These are phyloP conservation scores for Heliconius sara DNA, from an alignment of 2,888 invertebrate species.

Conservation along the genomic window DNA sequence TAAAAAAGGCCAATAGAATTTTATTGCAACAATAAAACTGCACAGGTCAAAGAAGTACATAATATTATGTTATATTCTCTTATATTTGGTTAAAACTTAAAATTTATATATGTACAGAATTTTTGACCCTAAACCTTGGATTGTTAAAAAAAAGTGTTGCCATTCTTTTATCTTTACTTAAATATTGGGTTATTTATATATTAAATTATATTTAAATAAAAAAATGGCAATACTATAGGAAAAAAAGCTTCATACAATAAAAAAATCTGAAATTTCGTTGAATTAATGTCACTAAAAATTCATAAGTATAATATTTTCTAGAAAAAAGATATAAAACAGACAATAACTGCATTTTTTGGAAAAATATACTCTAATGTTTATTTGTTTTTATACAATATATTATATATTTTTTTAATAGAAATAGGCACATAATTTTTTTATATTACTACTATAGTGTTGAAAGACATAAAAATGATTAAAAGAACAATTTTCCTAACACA, in stretches of 20 bases:
- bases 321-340: neutral
- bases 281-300: neutral
- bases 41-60: neutral
- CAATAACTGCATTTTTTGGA: slow-evolving; percentile 1
- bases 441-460: neutral
- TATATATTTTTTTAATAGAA: neutral
- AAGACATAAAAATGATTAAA: neutral
- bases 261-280: slow-evolving; percentile 14
- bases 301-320: slow-evolving; percentile 4
- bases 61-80: neutral
- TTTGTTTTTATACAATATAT: neutral
- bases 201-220: neutral
- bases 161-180: slow-evolving; percentile 1
- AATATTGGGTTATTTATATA: neutral
- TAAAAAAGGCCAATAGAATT: slow-evolving; percentile 3
- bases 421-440: slow-evolving; percentile 13
- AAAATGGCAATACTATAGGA: slow-evolving; percentile 10
- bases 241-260: neutral
- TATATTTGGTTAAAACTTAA: slow-evolving; percentile 18
- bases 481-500: neutral
- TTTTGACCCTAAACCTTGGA: slow-evolving; percentile 18
- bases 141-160: slow-evolving; percentile 7
- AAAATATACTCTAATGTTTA: neutral
- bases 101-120: neutral
- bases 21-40: slow-evolving; percentile 12